Base-by-base conservation (phyloP, 2,797 vertebrate genomes). In the Notolabrus celidotus region DNA sequence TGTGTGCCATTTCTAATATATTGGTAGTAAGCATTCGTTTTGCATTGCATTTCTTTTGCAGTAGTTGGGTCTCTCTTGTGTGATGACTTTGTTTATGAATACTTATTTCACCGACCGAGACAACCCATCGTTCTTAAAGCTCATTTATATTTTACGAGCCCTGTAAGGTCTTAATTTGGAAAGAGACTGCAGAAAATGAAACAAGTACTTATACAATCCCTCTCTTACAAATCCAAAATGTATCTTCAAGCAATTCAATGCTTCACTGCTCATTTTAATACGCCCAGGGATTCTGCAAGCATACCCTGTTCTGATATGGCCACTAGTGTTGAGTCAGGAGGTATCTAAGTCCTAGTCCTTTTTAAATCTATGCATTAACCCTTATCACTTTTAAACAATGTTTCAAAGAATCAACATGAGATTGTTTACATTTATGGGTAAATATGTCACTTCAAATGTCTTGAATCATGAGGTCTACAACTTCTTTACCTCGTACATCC, bases 161-260 rank as follows among this genome's bases (percentile, higher is more conserved):
- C 19, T 22, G 10, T n/a, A 23, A 10, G 23, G 20, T 25, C n/a
- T 38, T 55, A 2, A 17, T 23, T 55, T 25, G 27, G 55, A 55
- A 1, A 25, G 16, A 41, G 7, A 22, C 4, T 17, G 31, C 29
- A 10, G 36, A 16, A 2, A 29, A n/a, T n/a, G 4, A 10, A 22
- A 55, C 33, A 45, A 20, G 7, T 19, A n/a, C 42, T n/a, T 4
- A 54, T 16, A 46, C 7, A 52, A 11, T 25, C 20, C 50, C 27
- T 15, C 8, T 63, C 36, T 60, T 50, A 29, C 42, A 51, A 22
- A 41, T 41, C 5, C 22, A 25, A 27, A 19, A 41, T 47, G 52
- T 29, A 64, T 67, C 22, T 55, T 7, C 16, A 19, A 31, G n/a
- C 17, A 62, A 57, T 58, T 62, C 49, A 64, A 60, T 51, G 43